These are phyloP conservation scores for Megalops cyprinoides DNA, from an alignment of 2,797 vertebrate genomes.

Conservation along the genomic window DNA sequence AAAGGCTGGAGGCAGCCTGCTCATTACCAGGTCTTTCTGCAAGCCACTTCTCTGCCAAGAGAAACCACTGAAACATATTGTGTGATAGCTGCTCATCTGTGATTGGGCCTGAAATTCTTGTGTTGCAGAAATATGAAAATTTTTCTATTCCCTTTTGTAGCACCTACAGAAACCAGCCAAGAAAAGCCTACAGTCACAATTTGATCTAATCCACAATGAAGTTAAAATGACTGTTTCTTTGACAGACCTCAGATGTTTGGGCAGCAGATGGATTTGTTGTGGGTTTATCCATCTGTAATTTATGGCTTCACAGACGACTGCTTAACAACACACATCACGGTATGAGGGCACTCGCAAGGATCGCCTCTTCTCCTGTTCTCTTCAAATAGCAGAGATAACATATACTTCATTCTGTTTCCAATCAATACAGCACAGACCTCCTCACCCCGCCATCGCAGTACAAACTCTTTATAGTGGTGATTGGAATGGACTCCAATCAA, in stretches of 20 bases:
- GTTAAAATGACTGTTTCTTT: not conserved
- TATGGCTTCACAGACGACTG: slow-evolving; percentile 55
- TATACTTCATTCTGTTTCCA: slow-evolving; percentile 69
- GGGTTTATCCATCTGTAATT: slow-evolving; percentile 4
- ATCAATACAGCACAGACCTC: slow-evolving; percentile 67
- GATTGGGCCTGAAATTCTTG: not conserved
- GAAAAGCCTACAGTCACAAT: not conserved
- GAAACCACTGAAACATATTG: not conserved
- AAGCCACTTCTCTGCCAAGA: not conserved
- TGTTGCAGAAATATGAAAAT: not conserved
- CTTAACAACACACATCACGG: slow-evolving; percentile 45
- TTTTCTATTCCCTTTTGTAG: not conserved
- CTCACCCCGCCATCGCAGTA: slow-evolving; percentile 44
- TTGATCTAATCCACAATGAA: not conserved
- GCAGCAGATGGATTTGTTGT: not conserved
- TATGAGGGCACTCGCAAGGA: slow-evolving; percentile 68
- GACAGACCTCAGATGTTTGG: slow-evolving; percentile 8
- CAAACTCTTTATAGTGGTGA: slow-evolving; percentile 62
- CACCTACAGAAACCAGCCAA: not conserved
- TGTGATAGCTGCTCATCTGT: not conserved
- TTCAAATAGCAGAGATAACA: slow-evolving; percentile 63
- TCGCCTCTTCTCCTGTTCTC: slow-evolving; percentile 54
- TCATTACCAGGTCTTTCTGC: not conserved
- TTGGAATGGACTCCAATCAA: slow-evolving; percentile 68
- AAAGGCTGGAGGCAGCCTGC: not conserved